phyloP scores from a whole-genome alignment of 2,888 invertebrate species.

The Leucophora obtusa region DNA sequence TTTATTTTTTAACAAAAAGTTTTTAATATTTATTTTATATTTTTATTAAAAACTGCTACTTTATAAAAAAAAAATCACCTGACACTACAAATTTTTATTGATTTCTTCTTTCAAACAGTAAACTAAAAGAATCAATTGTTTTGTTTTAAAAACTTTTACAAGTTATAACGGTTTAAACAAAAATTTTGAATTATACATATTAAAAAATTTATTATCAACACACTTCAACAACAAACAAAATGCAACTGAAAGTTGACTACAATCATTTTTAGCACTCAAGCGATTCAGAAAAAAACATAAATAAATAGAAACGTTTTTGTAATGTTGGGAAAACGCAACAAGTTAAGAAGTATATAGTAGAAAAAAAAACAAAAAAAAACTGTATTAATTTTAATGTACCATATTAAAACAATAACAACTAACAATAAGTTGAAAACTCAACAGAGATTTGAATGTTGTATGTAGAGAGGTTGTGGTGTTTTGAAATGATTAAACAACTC shows the following conservation, averaged over 20 bases:
- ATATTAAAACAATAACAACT: conserved; percentile 34
- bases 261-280: conserved; percentile 65
- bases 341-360: conserved; percentile 45
- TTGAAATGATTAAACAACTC: neutral
- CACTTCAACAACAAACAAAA: conserved; percentile 69
- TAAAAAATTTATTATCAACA: conserved; percentile 53
- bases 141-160: neutral
- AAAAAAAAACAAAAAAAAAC: conserved; percentile 42
- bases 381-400: conserved; percentile 38
- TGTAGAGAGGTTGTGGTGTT: neutral
- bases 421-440: conserved; percentile 17
- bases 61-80: neutral
- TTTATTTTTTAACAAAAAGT: neutral
- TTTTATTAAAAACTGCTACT: neutral
- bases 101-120: conserved; percentile 3
- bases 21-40: neutral
- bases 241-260: conserved; percentile 68
- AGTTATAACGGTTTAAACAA: neutral
- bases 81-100: neutral
- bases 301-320: conserved; percentile 42
- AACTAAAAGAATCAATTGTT: conserved; percentile 19
- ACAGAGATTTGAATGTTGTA: conserved; percentile 15
- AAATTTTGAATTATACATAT: conserved; percentile 7
- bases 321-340: conserved; percentile 56
- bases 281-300: conserved; percentile 57